Evolutionary conservation across 2,888 invertebrate genomes (phyloP).

Genomic region (Nasonovia ribisnigri): DNA sequence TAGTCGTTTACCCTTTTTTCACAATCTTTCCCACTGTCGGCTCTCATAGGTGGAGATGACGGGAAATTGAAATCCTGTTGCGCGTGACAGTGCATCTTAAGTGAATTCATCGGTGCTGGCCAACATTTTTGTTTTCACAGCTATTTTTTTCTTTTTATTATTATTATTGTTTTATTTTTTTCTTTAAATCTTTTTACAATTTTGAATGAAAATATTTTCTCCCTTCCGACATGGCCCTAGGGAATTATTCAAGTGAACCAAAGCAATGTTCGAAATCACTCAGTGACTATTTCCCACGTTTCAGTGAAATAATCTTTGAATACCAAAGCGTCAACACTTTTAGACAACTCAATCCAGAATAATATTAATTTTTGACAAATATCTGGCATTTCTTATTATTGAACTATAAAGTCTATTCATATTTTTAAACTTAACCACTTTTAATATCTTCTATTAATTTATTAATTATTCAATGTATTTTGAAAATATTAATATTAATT

Average conservation of each 20-base stretch:
- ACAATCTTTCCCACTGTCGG: background rate
- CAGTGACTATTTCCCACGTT: background rate
- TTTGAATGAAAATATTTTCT: constrained; percentile 27
- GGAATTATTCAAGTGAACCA: background rate
- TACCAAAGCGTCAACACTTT: background rate
- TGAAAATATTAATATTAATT: background rate
- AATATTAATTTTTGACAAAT: background rate
- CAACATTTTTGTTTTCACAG: constrained; percentile 37
- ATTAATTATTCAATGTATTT: background rate
- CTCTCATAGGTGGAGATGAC: background rate
- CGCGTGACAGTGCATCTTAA: constrained; percentile 43
- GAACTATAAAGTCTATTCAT: background rate
- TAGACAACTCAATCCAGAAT: background rate
- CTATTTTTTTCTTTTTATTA: constrained; percentile 6
- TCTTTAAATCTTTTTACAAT: constrained; percentile 30
- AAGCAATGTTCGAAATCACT: constrained; percentile 11
- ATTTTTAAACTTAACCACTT: background rate
- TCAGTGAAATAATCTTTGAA: background rate
- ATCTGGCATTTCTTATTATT: background rate
- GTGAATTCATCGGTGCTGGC: background rate
- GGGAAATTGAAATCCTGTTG: constrained; percentile 53
- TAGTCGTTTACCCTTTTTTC: constrained; percentile 19
- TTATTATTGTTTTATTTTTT: background rate
- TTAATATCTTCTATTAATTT: background rate
- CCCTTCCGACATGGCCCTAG: background rate